Conservation (phyloP, 2,113 vertebrate species). For the Pterophyllum scalare region DNA sequence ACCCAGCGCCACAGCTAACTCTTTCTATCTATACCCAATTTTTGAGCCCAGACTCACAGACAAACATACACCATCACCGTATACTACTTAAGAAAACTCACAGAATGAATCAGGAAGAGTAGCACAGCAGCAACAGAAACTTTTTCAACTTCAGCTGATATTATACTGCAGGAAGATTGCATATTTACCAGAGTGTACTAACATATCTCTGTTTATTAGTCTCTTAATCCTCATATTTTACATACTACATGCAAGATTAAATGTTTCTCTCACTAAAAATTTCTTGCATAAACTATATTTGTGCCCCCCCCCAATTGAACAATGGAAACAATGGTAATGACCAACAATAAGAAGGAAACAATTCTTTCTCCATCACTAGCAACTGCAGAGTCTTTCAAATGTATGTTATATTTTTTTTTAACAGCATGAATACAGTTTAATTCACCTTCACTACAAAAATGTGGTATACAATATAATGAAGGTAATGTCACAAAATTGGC, state of each 20-base stretch:
- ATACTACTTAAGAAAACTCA: conserved; percentile 53
- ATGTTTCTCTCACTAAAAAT: neutral
- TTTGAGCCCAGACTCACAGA: conserved; percentile 57
- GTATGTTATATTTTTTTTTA: neutral
- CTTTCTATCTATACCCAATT: conserved; percentile 60
- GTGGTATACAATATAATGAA: too few species aligned
- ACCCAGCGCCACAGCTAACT: conserved; percentile 58
- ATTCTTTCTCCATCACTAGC: neutral
- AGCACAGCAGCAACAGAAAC: conserved; percentile 26
- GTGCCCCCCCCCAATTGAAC: neutral
- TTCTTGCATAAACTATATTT: neutral
- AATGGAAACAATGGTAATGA: neutral
- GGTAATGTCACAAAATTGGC: too few species aligned
- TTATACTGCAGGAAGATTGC: neutral
- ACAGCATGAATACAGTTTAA: neutral
- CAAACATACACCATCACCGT: conserved; percentile 26
- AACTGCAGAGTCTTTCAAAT: neutral
- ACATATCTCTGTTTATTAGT: neutral
- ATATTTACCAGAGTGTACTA: neutral
- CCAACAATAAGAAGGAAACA: neutral
- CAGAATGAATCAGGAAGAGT: conserved; percentile 33
- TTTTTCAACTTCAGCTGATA: conserved; percentile 26
- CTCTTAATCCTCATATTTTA: neutral
- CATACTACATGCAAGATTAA: neutral
- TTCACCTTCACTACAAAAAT: too few species aligned